These are phyloP conservation scores for Marasmarcha lunaedactyla DNA, from an alignment of 2,888 invertebrate species.

Conservation along the genomic window DNA sequence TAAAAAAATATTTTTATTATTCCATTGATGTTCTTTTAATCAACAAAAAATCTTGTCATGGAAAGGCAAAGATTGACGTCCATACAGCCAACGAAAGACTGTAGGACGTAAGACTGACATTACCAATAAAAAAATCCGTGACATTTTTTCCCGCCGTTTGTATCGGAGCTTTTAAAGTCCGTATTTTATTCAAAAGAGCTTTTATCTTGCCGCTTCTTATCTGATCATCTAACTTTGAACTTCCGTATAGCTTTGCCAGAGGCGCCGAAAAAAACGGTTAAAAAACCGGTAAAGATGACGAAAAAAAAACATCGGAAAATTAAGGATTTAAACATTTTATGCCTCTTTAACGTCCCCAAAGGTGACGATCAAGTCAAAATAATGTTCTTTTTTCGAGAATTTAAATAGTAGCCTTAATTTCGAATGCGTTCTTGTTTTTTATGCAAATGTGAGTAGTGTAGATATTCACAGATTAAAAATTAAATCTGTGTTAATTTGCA, in stretches of 20 bases:
- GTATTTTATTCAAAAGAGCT: constrained; percentile 2
- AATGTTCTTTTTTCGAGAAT: background rate
- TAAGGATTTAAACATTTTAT: background rate
- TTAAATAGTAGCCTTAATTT: background rate
- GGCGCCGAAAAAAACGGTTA: background rate
- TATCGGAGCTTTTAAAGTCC: background rate
- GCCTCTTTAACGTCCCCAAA: background rate
- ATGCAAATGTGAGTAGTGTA: background rate
- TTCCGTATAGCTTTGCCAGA: constrained; percentile 4
- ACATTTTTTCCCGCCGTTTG: background rate
- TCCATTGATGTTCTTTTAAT: no score
- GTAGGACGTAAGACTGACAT: no score
- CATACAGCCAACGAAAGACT: no score
- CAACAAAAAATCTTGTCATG: no score
- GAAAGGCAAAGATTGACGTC: no score
- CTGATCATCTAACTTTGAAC: constrained; percentile 8
- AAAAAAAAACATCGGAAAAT: constrained; percentile 5
- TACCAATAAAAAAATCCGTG: background rate
- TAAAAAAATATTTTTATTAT: no score
- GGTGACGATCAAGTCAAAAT: background rate
- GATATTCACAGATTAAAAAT: background rate
- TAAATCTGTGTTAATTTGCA: background rate
- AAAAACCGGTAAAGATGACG: background rate
- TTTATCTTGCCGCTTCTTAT: constrained; percentile 7
- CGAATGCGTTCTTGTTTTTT: background rate